Conservation (phyloP, 2,113 vertebrate genomes). For the Protomyctophum bolini region DNA sequence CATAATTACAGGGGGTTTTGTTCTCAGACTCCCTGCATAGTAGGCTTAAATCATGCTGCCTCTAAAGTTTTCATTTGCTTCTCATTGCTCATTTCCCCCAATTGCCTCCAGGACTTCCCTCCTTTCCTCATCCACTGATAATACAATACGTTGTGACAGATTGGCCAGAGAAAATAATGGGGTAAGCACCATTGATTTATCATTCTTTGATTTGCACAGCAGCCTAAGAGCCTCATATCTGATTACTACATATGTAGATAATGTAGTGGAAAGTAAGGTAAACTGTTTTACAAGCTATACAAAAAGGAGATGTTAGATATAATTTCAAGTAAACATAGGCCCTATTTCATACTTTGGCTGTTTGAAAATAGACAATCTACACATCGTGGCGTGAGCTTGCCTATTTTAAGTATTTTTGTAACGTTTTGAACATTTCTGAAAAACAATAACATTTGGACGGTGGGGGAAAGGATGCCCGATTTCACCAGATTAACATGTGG, state of each 20-base stretch:
- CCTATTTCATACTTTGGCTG: too few relatives aligned
- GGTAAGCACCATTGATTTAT: background rate
- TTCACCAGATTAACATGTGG: too few relatives aligned
- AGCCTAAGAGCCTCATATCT: conserved; percentile 8
- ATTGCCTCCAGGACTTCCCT: too few relatives aligned
- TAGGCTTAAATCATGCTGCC: background rate
- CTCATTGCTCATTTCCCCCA: too few relatives aligned
- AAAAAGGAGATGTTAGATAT: background rate
- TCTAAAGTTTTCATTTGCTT: background rate
- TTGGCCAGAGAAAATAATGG: background rate
- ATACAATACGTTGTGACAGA: background rate
- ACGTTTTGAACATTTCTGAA: too few relatives aligned
- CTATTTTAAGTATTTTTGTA: too few relatives aligned
- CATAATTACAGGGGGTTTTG: background rate
- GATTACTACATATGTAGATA: background rate
- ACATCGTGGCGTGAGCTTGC: too few relatives aligned
- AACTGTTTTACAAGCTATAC: background rate
- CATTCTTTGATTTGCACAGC: conserved; percentile 18
- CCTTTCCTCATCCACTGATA: background rate
- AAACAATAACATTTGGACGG: too few relatives aligned
- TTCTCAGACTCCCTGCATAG: background rate
- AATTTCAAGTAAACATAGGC: background rate
- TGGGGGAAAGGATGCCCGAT: too few relatives aligned
- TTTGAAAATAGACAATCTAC: too few relatives aligned
- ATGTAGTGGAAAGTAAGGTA: background rate